Conservation (phyloP, 2,113 vertebrate genomes). For the Python bivittatus region DNA sequence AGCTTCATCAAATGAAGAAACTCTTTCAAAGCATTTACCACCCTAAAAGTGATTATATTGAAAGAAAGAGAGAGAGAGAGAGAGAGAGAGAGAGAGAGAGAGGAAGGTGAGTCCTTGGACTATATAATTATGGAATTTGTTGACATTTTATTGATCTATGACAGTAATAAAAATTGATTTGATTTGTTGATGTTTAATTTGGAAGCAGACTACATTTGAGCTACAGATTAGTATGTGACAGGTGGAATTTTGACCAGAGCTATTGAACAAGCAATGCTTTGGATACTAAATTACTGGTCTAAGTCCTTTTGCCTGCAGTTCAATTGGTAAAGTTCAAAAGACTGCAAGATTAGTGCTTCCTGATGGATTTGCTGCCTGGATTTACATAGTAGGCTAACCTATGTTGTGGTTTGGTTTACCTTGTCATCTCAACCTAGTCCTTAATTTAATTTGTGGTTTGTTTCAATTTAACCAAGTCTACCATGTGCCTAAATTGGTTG, state of each 20-base stretch:
- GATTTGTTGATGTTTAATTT: neutral
- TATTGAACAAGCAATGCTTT: neutral
- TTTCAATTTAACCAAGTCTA: neutral
- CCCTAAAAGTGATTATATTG: neutral
- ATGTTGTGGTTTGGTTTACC: neutral
- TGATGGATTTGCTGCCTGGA: neutral
- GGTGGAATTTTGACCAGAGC: neutral
- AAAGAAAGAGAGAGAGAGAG: neutral
- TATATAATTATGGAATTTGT: neutral
- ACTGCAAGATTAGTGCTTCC: too few relatives aligned
- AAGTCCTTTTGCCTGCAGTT: neutral
- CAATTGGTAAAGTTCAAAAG: neutral
- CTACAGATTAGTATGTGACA: neutral
- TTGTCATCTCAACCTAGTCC: neutral
- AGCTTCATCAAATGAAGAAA: neutral
- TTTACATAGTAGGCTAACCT: neutral
- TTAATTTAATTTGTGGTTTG: neutral
- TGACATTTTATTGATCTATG: neutral
- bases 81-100: neutral
- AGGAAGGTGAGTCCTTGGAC: neutral
- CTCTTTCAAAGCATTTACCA: neutral
- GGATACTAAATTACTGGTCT: neutral
- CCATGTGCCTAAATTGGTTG: neutral
- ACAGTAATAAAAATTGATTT: neutral
- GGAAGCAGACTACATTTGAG: neutral